phyloP scores from a whole-genome alignment of 2,888 invertebrate genomes.

The Drosophila atripex region DNA sequence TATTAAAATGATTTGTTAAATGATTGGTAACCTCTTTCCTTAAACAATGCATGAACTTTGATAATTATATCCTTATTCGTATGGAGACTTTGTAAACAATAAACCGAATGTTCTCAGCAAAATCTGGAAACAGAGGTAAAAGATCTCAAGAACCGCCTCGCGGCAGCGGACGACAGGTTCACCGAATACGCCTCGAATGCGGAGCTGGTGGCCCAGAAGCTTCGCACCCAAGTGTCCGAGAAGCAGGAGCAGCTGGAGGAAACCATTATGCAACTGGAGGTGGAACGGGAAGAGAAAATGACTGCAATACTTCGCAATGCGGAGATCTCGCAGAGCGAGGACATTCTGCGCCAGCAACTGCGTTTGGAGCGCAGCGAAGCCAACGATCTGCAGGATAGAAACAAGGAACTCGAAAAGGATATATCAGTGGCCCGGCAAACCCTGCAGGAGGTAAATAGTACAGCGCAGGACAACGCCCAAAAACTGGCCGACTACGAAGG shows the following conservation, averaged over 20 bases:
- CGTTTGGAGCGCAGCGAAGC: constrained; percentile 88
- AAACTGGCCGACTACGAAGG: constrained; percentile 74
- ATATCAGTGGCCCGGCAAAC: constrained; percentile 82
- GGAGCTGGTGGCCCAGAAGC: constrained; percentile 77
- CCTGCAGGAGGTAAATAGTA: constrained; percentile 66
- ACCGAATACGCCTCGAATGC: constrained; percentile 82
- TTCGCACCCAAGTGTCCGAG: constrained; percentile 75
- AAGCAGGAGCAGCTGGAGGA: constrained; percentile 79
- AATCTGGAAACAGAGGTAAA: constrained; percentile 77
- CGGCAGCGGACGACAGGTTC: constrained; percentile 82
- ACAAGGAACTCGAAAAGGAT: constrained; percentile 84
- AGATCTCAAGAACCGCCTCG: constrained; percentile 80
- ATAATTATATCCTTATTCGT: neutral
- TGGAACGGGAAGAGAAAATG: constrained; percentile 90
- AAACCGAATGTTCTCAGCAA: constrained; percentile 68
- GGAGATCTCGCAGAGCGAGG: constrained; percentile 91
- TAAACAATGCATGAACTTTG: constrained; percentile 19
- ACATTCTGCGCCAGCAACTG: constrained; percentile 90
- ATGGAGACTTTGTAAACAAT: constrained; percentile 24
- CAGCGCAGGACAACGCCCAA: constrained; percentile 64
- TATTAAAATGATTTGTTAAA: constrained; percentile 41
- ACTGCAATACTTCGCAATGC: constrained; percentile 90
- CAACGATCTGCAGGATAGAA: constrained; percentile 85
- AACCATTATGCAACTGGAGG: constrained; percentile 73
- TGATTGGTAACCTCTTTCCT: constrained; percentile 35